Percentiles rank a stretch among this genome's conserved stretches.
These are phyloP conservation scores for Archips crataeganus DNA, from an alignment of 2,888 invertebrate genomes.

Conservation along the genomic window DNA sequence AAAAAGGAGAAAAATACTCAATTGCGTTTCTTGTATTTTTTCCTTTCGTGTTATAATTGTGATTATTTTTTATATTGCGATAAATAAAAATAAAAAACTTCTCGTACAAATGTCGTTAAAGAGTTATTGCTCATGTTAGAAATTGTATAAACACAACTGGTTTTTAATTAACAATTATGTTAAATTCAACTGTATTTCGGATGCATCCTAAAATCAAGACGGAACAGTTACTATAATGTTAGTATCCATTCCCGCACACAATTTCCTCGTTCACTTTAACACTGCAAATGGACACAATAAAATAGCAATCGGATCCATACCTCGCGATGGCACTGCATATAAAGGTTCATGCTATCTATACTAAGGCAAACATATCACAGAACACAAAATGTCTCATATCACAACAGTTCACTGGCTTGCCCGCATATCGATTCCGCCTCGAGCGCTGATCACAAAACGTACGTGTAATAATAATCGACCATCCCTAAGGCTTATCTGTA, in stretches of 20 bases:
- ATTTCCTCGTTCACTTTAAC: neutral
- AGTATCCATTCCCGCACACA: neutral
- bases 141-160: too few relatives aligned
- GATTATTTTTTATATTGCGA: too few relatives aligned
- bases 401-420: constrained; percentile 63
- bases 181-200: too few relatives aligned
- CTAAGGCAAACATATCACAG: constrained; percentile 85
- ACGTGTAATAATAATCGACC: constrained; percentile 84
- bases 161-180: too few relatives aligned
- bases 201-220: too few relatives aligned
- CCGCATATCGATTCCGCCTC: constrained; percentile 80
- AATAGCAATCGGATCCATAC: constrained; percentile 63
- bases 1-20: too few relatives aligned
- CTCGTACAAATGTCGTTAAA: too few relatives aligned
- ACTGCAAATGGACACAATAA: neutral
- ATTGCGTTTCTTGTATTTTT: too few relatives aligned
- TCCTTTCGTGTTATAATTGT: too few relatives aligned
- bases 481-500: constrained; percentile 85
- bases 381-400: constrained; percentile 65
- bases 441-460: constrained; percentile 78
- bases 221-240: neutral
- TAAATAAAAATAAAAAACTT: too few relatives aligned
- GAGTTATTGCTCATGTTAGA: too few relatives aligned
- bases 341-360: constrained; percentile 82
- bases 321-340: constrained; percentile 85